Evolutionary conservation across 2,797 vertebrate species (phyloP).

Genomic region (Myotis vivesi): DNA sequence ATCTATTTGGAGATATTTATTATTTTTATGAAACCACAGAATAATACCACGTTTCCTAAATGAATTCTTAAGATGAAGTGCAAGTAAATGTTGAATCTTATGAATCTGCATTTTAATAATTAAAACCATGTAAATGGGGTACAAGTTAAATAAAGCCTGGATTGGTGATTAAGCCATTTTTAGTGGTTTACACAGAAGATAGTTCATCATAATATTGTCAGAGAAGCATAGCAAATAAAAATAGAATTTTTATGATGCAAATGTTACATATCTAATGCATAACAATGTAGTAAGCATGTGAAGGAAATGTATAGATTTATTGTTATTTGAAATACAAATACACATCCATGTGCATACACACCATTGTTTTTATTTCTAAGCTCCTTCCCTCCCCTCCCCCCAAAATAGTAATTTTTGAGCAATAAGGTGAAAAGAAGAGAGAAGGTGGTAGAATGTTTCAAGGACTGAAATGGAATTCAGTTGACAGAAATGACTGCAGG

Average conservation of each 20-base stretch:
- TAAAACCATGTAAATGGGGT: slow-evolving; percentile 35
- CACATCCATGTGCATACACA: background rate
- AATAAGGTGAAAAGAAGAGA: background rate
- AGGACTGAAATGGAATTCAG: background rate
- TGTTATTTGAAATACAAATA: slow-evolving; percentile 61
- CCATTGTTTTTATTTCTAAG: background rate
- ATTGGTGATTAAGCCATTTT: background rate
- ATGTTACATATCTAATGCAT: slow-evolving; percentile 4
- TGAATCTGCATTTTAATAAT: slow-evolving; percentile 49
- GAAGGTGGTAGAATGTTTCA: background rate
- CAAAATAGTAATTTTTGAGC: background rate
- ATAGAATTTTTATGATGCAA: slow-evolving; percentile 11
- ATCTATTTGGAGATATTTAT: slow-evolving; percentile 69
- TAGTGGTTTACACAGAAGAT: slow-evolving; percentile 6
- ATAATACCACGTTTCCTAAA: slow-evolving; percentile 62
- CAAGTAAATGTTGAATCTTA: slow-evolving; percentile 30
- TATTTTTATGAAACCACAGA: slow-evolving; percentile 58
- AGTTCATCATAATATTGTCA: slow-evolving; percentile 46
- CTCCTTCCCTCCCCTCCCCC: background rate
- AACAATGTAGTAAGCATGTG: background rate
- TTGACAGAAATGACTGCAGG: background rate
- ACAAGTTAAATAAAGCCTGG: slow-evolving; percentile 34
- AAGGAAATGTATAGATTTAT: slow-evolving; percentile 25
- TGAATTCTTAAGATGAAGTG: slow-evolving; percentile 45
- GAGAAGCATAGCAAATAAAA: slow-evolving; percentile 29